phyloP scores from a whole-genome alignment of 2,888 invertebrate genomes.

The Idaea straminata region DNA sequence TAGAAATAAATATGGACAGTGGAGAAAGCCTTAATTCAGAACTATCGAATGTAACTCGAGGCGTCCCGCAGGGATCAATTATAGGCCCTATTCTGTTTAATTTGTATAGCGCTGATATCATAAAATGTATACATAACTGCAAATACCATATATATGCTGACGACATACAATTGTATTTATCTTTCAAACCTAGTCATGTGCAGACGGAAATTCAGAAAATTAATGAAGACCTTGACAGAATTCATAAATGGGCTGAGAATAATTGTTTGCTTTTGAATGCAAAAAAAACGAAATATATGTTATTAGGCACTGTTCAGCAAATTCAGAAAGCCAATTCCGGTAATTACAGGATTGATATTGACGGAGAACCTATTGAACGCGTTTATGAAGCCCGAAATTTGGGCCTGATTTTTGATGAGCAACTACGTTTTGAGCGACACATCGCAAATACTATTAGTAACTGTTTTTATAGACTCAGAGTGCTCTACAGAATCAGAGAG shows the following conservation, averaged over 20 bases:
- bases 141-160: conserved; percentile 7
- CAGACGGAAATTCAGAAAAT: neutral
- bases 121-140: neutral
- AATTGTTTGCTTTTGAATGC: neutral
- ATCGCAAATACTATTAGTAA: too few relatives aligned
- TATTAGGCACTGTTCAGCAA: too few relatives aligned
- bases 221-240: neutral
- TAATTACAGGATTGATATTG: too few relatives aligned
- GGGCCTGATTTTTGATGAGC: too few relatives aligned
- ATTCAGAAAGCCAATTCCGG: too few relatives aligned
- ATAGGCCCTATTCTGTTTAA: conserved; percentile 2
- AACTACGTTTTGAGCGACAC: too few relatives aligned
- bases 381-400: too few relatives aligned
- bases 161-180: conserved; percentile 5
- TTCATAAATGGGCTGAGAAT: neutral
- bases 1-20: neutral
- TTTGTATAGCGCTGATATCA: conserved; percentile 2
- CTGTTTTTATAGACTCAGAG: too few relatives aligned
- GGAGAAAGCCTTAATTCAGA: neutral
- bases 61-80: conserved; percentile 20
- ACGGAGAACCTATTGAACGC: too few relatives aligned
- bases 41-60: neutral
- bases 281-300: too few relatives aligned
- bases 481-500: too few relatives aligned
- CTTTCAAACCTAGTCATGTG: neutral